phyloP scores from a whole-genome alignment of 1,140 invertebrate genomes.

The Cydia splendana region DNA sequence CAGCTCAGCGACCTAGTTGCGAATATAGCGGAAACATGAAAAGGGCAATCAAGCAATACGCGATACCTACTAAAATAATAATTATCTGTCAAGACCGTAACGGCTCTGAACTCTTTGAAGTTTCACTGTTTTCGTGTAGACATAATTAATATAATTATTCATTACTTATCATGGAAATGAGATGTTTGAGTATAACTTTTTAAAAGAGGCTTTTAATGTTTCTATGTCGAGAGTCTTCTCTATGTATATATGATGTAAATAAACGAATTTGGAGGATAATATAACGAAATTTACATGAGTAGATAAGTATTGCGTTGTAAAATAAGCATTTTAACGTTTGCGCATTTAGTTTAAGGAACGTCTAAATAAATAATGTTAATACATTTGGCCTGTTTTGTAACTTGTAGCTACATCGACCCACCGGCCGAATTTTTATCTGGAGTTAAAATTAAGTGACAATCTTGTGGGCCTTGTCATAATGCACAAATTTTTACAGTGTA shows the following conservation, averaged over 20 bases:
- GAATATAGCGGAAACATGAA: not conserved
- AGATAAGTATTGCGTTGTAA: conserved; percentile 27
- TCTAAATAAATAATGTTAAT: not conserved
- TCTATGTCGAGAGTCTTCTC: conserved; percentile 38
- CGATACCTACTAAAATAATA: not conserved
- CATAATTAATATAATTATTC: not conserved
- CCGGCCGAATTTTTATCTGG: not conserved
- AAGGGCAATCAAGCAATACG: not conserved
- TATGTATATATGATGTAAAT: conserved; percentile 46
- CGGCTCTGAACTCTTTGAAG: not conserved
- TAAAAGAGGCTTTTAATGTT: conserved; percentile 44
- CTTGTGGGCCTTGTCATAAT: not conserved
- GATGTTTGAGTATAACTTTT: conserved; percentile 41
- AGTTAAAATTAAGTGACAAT: not conserved
- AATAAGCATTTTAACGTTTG: conserved; percentile 27
- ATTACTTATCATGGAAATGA: conserved; percentile 40
- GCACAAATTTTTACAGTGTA: too few species aligned
- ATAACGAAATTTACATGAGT: conserved; percentile 28
- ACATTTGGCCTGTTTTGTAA: not conserved
- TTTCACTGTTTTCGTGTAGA: not conserved
- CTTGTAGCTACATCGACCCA: not conserved
- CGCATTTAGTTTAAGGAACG: conserved; percentile 7
- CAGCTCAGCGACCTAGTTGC: not conserved
- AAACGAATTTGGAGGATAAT: conserved; percentile 30
- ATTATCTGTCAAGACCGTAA: not conserved